These are phyloP conservation scores for Bathynomus jamesi DNA, from an alignment of 1,140 invertebrate species.

Conservation along the genomic window DNA sequence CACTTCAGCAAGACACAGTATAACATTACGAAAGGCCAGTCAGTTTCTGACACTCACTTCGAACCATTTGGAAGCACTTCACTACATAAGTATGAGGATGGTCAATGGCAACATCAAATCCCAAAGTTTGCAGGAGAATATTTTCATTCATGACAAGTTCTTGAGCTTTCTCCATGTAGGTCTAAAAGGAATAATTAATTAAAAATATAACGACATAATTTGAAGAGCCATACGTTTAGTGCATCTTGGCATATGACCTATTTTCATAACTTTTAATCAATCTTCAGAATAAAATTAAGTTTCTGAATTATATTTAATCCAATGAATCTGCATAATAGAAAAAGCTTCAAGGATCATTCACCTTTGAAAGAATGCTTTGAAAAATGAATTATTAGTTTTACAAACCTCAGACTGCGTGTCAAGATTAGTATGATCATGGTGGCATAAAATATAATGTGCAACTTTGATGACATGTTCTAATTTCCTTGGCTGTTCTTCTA, in stretches of 20 bases:
- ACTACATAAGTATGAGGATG: slow-evolving; percentile 96
- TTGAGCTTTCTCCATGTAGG: slow-evolving; percentile 66
- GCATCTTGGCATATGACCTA: too few relatives aligned
- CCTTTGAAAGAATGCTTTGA: too few relatives aligned
- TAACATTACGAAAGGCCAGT: too few relatives aligned
- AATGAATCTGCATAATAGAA: too few relatives aligned
- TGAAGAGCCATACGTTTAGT: background rate
- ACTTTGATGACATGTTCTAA: slow-evolving; percentile 91
- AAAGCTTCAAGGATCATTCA: too few relatives aligned
- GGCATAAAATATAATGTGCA: slow-evolving; percentile 53
- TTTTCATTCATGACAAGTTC: slow-evolving; percentile 94
- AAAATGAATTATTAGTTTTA: too few relatives aligned
- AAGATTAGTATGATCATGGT: slow-evolving; percentile 39
- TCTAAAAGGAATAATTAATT: slow-evolving; percentile 50
- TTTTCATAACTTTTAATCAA: too few relatives aligned
- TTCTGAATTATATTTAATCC: too few relatives aligned
- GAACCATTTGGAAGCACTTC: slow-evolving; percentile 83
- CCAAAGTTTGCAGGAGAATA: slow-evolving; percentile 87
- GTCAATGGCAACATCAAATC: slow-evolving; percentile 93
- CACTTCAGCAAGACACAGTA: too few relatives aligned
- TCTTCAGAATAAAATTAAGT: too few relatives aligned
- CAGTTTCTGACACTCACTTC: too few relatives aligned
- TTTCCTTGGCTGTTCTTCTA: slow-evolving; percentile 93
- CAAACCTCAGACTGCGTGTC: slow-evolving; percentile 63
- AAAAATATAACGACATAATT: background rate